phyloP scores from a whole-genome alignment of 2,113 vertebrate species.

The Elanus axillaris region DNA sequence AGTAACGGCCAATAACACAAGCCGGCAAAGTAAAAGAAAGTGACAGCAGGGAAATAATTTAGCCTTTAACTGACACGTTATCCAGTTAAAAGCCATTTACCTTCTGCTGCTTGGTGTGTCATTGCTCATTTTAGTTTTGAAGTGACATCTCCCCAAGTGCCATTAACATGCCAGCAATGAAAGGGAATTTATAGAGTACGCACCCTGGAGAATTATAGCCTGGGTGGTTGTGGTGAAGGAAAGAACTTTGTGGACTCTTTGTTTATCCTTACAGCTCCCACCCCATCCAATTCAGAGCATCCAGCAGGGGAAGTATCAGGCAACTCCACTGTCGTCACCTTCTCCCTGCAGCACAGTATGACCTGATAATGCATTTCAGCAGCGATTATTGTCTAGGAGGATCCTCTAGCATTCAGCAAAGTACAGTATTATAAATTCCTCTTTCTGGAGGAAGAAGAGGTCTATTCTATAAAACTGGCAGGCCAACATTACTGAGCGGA shows the following conservation, averaged over 20 bases:
- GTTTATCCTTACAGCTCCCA: not conserved
- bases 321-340: not conserved
- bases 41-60: conserved; percentile 70
- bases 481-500: not conserved
- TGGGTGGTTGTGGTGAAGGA: not conserved
- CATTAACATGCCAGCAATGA: not conserved
- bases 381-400: not conserved
- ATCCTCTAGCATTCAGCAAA: not conserved
- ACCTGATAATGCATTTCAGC: not conserved
- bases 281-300: not conserved
- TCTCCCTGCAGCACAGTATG: not conserved
- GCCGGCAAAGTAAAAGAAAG: conserved; percentile 26
- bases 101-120: conserved; percentile 60
- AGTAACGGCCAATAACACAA: conserved; percentile 1
- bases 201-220: not conserved
- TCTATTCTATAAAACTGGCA: not conserved
- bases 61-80: conserved; percentile 64
- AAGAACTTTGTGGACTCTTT: not conserved
- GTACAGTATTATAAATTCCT: not conserved
- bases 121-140: conserved; percentile 53
- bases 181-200: not conserved
- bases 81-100: conserved; percentile 72
- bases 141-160: conserved; percentile 55
- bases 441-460: not conserved
- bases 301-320: not conserved